A percentile compares a stretch with the other conserved stretches of the same genome.
phyloP scores from a whole-genome alignment of 2,888 invertebrate genomes.

The Dastarcus helophoroides region DNA sequence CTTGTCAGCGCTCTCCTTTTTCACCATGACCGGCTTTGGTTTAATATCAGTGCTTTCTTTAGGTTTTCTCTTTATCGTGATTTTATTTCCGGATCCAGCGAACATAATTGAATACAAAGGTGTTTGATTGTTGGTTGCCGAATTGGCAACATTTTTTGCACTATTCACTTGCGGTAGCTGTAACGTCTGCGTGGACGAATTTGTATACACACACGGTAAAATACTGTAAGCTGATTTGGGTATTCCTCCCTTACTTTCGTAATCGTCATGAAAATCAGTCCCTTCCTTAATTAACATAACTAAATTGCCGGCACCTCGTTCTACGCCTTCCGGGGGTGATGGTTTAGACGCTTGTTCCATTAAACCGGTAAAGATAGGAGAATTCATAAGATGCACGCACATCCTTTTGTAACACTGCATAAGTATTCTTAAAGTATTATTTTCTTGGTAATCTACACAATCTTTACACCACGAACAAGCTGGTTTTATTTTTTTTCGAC shows the following conservation, averaged over 20 bases:
- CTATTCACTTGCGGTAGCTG: conserved; percentile 18
- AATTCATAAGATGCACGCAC: conserved; percentile 70
- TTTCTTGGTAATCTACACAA: conserved; percentile 70
- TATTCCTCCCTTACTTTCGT: conserved; percentile 59
- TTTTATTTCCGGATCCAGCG: conserved; percentile 70
- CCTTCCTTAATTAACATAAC: conserved; percentile 72
- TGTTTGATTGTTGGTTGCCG: conserved; percentile 24
- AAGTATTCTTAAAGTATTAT: conserved; percentile 67
- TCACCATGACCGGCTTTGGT: conserved; percentile 12
- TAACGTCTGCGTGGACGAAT: conserved; percentile 46
- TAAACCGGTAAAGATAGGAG: conserved; percentile 52
- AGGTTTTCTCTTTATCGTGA: conserved; percentile 68
- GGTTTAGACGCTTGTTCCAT: conserved; percentile 42
- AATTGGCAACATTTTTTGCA: conserved; percentile 11
- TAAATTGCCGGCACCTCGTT: conserved; percentile 46
- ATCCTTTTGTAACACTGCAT: conserved; percentile 82
- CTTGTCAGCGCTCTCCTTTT: conserved; percentile 25
- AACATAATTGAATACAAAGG: conserved; percentile 69
- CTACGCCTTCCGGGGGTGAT: conserved; percentile 41
- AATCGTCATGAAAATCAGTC: conserved; percentile 63
- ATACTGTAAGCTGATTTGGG: conserved; percentile 66
- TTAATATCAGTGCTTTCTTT: conserved; percentile 42
- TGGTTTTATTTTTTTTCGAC: conserved; percentile 74
- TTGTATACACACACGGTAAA: conserved; percentile 60
- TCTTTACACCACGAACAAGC: conserved; percentile 79